These are phyloP conservation scores for Stictocephala bisonia DNA, from an alignment of 2,888 invertebrate genomes.

Conservation along the genomic window DNA sequence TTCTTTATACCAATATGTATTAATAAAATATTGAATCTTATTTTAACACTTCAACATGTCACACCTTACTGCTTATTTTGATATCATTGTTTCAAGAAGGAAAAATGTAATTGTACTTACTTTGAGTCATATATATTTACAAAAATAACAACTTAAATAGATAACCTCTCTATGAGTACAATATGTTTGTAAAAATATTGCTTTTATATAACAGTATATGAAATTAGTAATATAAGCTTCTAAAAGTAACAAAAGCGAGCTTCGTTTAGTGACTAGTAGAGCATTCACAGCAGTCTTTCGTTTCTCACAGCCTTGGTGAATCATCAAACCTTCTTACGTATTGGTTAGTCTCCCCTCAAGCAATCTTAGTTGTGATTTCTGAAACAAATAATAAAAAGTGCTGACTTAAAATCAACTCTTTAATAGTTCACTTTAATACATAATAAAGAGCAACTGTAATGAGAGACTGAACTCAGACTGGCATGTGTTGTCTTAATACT, in stretches of 20 bases:
- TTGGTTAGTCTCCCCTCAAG: slow-evolving; percentile 33
- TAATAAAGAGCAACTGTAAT: too few species aligned
- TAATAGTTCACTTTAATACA: too few species aligned
- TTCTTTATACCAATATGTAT: too few species aligned
- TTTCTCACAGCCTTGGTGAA: slow-evolving; percentile 12
- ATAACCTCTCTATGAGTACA: neutral
- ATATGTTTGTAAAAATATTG: slow-evolving; percentile 17
- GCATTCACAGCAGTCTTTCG: slow-evolving; percentile 18
- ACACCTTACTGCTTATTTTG: too few species aligned
- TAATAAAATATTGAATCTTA: too few species aligned
- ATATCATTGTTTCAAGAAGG: too few species aligned
- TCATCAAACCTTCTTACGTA: neutral
- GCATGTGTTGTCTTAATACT: too few species aligned
- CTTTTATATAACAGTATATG: neutral
- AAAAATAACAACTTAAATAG: slow-evolving; percentile 29
- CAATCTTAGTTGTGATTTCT: slow-evolving; percentile 58
- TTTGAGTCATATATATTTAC: slow-evolving; percentile 4
- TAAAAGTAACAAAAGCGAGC: slow-evolving; percentile 1
- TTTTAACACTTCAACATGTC: too few species aligned
- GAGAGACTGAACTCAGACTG: too few species aligned
- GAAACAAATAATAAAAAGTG: slow-evolving; percentile 52
- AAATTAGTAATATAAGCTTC: neutral
- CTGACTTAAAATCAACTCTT: too few species aligned
- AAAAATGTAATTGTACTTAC: too few species aligned
- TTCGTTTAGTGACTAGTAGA: too few species aligned